These are phyloP conservation scores for Clarias laeviceps DNA, from an alignment of 2,797 vertebrate genomes.

Conservation along the genomic window DNA sequence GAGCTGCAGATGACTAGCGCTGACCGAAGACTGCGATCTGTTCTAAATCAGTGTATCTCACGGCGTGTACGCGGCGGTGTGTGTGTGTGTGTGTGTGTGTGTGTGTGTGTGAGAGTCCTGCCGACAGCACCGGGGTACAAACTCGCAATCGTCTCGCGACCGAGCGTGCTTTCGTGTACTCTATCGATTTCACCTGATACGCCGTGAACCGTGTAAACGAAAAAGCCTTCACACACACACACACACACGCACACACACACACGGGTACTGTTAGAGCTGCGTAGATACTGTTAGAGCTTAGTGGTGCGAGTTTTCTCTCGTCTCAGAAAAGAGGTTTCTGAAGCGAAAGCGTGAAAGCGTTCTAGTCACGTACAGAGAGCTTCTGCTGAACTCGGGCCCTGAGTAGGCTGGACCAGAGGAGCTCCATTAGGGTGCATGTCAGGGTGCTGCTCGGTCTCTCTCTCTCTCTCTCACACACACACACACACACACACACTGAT, in stretches of 20 bases:
- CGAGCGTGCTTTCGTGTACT: neutral
- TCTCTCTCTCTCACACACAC: neutral
- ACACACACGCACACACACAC: neutral
- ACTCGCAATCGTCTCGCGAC: neutral
- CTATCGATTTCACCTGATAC: neutral
- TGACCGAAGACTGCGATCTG: neutral
- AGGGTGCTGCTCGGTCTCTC: conserved; percentile 25
- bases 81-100: too few relatives aligned
- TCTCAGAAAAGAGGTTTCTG: neutral
- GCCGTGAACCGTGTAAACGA: neutral
- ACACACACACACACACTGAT: conserved; percentile 18
- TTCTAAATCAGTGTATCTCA: neutral
- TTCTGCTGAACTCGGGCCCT: conserved; percentile 38
- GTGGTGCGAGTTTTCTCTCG: neutral
- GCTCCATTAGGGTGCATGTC: conserved; percentile 39
- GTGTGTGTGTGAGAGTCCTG: too few relatives aligned
- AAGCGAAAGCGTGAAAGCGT: neutral
- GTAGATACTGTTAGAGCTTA: conserved; percentile 13
- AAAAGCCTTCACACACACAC: neutral
- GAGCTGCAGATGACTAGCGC: neutral
- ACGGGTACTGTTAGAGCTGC: neutral
- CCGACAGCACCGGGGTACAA: neutral
- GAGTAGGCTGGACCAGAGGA: conserved; percentile 35
- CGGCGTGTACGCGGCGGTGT: neutral
- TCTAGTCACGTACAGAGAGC: conserved; percentile 25